Percentiles rank a stretch among this genome's conserved stretches.
phyloP scores from a whole-genome alignment of 2,113 vertebrate genomes.

The Tyrannus savana region DNA sequence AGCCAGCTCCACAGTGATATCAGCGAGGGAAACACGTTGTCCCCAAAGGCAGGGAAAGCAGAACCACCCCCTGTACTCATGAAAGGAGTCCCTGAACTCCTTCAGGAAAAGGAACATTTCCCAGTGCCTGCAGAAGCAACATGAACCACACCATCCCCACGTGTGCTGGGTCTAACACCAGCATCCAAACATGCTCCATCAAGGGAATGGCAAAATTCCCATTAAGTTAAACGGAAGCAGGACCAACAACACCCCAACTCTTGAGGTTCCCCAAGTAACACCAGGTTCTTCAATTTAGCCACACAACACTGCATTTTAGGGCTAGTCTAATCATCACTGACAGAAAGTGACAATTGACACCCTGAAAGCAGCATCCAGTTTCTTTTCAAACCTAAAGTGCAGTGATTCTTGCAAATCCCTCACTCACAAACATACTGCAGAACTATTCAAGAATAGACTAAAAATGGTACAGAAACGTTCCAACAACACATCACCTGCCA shows the following conservation, averaged over 20 bases:
- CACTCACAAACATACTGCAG: not conserved
- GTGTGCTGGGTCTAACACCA: not conserved
- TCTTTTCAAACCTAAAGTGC: not conserved
- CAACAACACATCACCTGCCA: not conserved
- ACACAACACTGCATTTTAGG: not conserved
- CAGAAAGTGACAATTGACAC: not conserved
- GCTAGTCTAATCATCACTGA: not conserved
- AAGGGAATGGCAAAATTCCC: not conserved
- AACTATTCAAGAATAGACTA: not conserved
- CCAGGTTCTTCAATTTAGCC: not conserved
- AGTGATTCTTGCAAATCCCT: not conserved
- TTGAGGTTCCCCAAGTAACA: not conserved
- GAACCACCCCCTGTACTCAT: rapidly evolving
- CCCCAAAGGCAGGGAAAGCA: not conserved
- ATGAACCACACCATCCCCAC: not conserved
- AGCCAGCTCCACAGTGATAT: not conserved
- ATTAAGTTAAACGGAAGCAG: not conserved
- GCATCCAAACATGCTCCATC: not conserved
- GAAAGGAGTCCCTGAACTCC: not conserved
- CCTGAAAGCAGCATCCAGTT: not conserved
- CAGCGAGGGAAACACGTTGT: not conserved
- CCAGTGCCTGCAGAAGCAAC: not conserved
- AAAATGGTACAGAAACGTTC: not conserved
- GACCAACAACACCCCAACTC: not conserved
- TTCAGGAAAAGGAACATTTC: not conserved